Base-by-base conservation (phyloP, 2,797 vertebrate genomes). In the Enteromius trimaculatus region DNA sequence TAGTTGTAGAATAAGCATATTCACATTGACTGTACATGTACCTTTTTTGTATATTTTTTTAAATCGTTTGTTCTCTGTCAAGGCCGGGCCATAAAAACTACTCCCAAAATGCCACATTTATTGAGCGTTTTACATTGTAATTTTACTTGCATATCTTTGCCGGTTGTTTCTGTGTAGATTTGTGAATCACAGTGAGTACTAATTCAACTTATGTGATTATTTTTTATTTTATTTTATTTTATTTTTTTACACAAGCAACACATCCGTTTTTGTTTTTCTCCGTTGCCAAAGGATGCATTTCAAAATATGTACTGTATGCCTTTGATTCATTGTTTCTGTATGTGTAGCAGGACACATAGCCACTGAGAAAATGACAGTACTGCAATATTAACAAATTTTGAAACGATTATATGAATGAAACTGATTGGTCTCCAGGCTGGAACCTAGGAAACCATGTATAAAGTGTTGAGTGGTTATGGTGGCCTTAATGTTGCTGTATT, bases 391-490 rank as follows among this genome's bases (percentile, higher is more conserved):
- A 62, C 72, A 76, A 11, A 31, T 70, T 76, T 34, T 29, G 16
- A 31, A 51, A 51, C 37, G 53, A 60, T 68, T 77, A 51, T 14
- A 74, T 49, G 37, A 62, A 31, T 49, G 77, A 77, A 65, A 44
- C 5, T 8, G 58, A 37, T 29, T 81, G 84, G 86, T 90, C 17
- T 93, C 92, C 90, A 90, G 92, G 91, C 92, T 91, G 93, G 93
- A 90, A 89, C 91, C 87, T 90, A 84, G 90, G 91, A 93, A 91
- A 90, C 88, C 89, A 86, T 89, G 87, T 90, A 89, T 88, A 84
- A 89, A 69, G 21, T 14, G 74, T 86, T 74, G 65, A 83, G 70
- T 75, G 81, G 79, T 85, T 65, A 65, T 37, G 65, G 47, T 39
- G 74, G 42, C 82, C 86, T 86, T 86, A 86, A 75, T 53, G 49